Evolutionary conservation across 2,888 invertebrate genomes (phyloP).

Genomic region (Xylota segnis): DNA sequence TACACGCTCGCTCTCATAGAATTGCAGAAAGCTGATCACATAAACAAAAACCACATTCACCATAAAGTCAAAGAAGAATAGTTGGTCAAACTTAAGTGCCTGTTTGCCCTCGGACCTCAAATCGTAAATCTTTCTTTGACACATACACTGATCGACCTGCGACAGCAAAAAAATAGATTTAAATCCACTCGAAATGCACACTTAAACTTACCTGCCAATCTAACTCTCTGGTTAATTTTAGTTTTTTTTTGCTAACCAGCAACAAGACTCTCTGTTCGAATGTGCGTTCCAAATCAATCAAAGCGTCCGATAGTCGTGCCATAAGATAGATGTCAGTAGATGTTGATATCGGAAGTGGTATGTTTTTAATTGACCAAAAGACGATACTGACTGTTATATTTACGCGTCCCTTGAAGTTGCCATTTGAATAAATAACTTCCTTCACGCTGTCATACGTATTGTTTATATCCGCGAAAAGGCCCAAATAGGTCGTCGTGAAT

Average conservation of each 20-base stretch:
- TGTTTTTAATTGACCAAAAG: background rate
- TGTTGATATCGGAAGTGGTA: background rate
- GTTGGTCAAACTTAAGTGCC: background rate
- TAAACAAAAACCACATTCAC: background rate
- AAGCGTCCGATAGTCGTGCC: background rate
- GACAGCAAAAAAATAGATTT: background rate
- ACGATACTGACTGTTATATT: background rate
- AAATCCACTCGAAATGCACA: background rate
- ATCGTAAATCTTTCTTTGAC: background rate
- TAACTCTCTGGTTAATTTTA: background rate
- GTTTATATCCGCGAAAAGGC: background rate
- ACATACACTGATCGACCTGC: background rate
- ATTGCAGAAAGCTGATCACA: background rate
- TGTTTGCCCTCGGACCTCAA: background rate
- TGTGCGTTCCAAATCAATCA: background rate
- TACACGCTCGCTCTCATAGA: background rate
- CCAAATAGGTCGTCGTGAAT: background rate
- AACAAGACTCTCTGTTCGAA: background rate
- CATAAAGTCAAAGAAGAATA: background rate
- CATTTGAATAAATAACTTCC: background rate
- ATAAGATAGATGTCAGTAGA: background rate
- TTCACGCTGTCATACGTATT: background rate
- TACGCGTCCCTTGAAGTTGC: background rate
- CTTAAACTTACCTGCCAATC: background rate
- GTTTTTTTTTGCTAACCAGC: background rate